These are phyloP conservation scores for Saccopteryx bilineata DNA, from an alignment of 2,113 vertebrate genomes.

Conservation along the genomic window DNA sequence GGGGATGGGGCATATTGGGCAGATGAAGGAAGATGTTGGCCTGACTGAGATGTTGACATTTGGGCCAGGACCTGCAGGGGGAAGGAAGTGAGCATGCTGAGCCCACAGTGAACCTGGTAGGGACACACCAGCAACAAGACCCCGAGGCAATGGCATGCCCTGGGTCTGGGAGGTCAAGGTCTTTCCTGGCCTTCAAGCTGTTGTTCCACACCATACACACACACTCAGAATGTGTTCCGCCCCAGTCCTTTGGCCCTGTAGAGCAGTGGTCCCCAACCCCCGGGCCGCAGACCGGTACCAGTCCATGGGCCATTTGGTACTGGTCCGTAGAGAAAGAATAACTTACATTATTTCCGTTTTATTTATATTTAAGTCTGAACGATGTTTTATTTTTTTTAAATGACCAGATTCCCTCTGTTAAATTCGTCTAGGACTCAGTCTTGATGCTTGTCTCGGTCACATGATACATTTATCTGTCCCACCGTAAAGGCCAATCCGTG, in stretches of 20 bases:
- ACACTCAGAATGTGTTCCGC: neutral
- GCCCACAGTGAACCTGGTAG: neutral
- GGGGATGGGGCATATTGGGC: neutral
- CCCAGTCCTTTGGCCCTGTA: neutral
- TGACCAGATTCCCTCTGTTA: too few relatives aligned
- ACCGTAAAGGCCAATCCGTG: too few relatives aligned
- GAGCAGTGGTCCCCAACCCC: neutral
- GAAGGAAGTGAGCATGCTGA: neutral
- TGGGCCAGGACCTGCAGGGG: neutral
- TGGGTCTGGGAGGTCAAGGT: neutral
- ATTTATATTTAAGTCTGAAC: too few relatives aligned
- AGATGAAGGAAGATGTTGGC: neutral
- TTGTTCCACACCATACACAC: neutral
- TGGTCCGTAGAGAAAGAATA: too few relatives aligned
- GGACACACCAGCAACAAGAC: neutral
- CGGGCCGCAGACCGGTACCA: too few relatives aligned
- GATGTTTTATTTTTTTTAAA: too few relatives aligned
- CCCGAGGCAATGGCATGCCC: neutral
- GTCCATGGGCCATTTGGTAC: too few relatives aligned
- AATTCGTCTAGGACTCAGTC: too few relatives aligned
- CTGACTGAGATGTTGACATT: neutral
- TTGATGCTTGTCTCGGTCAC: too few relatives aligned
- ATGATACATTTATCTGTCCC: too few relatives aligned
- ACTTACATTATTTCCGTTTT: too few relatives aligned
- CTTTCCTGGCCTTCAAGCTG: neutral